Percentiles rank a stretch among this genome's conserved stretches.
Conservation (phyloP, 1,140 invertebrate species). For the Hormaphis cornu region DNA sequence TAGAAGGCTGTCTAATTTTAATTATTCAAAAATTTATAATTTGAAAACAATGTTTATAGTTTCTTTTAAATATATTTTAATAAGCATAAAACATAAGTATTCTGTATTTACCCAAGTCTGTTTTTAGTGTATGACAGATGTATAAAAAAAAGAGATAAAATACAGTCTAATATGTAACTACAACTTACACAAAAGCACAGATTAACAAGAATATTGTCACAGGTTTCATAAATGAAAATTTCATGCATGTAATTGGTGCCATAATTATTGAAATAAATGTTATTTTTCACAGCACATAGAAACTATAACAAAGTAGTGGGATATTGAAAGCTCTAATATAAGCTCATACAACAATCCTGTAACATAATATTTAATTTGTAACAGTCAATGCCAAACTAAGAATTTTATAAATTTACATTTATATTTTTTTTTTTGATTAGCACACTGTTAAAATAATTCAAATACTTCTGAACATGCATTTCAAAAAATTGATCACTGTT, state of each 20-base stretch:
- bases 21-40: too few species aligned
- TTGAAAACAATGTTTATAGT: too few species aligned
- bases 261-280: constrained; percentile 9
- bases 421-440: too few species aligned
- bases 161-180: neutral
- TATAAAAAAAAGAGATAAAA: neutral
- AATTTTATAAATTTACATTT: too few species aligned
- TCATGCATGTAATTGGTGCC: constrained; percentile 3
- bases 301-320: neutral
- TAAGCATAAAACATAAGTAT: too few species aligned
- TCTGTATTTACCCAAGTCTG: too few species aligned
- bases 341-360: constrained; percentile 2
- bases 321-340: neutral
- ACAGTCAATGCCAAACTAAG: neutral
- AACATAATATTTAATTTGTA: constrained; percentile 9
- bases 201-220: constrained; percentile 1
- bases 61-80: too few species aligned
- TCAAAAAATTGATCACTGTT: too few species aligned
- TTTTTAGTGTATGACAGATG: too few species aligned
- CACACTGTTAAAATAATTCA: too few species aligned
- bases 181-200: constrained; percentile 21
- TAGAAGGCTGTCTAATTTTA: too few species aligned
- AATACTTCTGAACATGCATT: too few species aligned
- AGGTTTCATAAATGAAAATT: constrained; percentile 13
- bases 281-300: constrained; percentile 9